Evolutionary conservation across 2,113 vertebrate species (phyloP).

Genomic region (Pterocles gutturalis): DNA sequence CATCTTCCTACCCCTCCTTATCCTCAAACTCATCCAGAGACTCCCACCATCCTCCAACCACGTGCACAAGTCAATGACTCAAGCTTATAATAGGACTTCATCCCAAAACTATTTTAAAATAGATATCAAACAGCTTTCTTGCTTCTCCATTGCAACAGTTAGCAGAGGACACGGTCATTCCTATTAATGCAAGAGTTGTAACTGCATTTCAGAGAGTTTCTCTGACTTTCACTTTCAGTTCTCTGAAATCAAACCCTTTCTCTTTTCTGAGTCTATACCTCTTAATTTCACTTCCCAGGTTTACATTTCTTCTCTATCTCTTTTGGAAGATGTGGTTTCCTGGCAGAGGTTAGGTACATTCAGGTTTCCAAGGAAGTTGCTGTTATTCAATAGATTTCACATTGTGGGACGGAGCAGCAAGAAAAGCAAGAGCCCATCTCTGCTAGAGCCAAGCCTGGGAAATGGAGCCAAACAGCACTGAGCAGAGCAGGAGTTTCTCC

Average conservation of each 20-base stretch:
- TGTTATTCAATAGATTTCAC: neutral
- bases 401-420: fast-evolving
- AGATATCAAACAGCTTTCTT: neutral
- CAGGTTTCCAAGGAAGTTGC: neutral
- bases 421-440: neutral
- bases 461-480: neutral
- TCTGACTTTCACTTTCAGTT: neutral
- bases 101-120: neutral
- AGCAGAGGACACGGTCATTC: neutral
- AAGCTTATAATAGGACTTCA: neutral
- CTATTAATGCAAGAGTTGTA: too few species aligned
- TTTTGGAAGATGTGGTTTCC: fast-evolving
- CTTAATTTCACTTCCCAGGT: neutral
- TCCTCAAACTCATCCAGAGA: neutral
- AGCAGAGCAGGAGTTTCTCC: neutral
- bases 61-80: neutral
- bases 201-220: neutral
- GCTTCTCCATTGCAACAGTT: neutral
- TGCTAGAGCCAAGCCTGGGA: neutral
- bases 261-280: fast-evolving
- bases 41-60: neutral
- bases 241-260: neutral
- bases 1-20: neutral
- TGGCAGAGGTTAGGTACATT: fast-evolving
- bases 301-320: fast-evolving